phyloP scores from a whole-genome alignment of 2,888 invertebrate species.

The Sarcophaga carnaria region DNA sequence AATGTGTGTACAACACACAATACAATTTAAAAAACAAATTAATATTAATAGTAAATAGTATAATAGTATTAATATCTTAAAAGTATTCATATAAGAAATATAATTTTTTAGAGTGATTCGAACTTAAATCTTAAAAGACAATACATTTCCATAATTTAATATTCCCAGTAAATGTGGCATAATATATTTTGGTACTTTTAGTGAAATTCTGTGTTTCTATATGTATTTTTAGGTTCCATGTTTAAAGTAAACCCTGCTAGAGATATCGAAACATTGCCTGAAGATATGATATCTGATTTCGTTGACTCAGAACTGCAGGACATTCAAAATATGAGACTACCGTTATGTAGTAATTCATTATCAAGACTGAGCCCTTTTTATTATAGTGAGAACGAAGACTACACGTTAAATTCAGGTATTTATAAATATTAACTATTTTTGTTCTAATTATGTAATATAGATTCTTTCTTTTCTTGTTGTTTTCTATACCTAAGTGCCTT shows the following conservation, averaged over 20 bases:
- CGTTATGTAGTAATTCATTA: conserved; percentile 83
- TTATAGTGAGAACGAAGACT: conserved; percentile 86
- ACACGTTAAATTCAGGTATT: conserved; percentile 84
- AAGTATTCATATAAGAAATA: too few species aligned
- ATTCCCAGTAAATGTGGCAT: too few species aligned
- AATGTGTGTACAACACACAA: too few species aligned
- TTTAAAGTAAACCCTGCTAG: conserved; percentile 84
- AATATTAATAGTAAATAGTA: too few species aligned
- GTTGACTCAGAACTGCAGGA: conserved; percentile 85
- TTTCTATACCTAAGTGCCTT: conserved; percentile 82
- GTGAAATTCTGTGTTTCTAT: neutral
- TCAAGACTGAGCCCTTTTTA: conserved; percentile 85
- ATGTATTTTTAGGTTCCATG: conserved; percentile 80
- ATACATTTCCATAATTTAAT: too few species aligned
- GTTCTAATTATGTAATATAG: neutral
- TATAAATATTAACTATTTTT: conserved; percentile 17
- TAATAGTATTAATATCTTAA: too few species aligned
- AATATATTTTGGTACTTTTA: neutral
- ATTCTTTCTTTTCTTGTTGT: neutral
- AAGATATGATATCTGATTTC: conserved; percentile 87
- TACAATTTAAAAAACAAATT: too few species aligned
- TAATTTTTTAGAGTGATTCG: too few species aligned
- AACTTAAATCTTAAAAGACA: too few species aligned
- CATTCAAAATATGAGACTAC: conserved; percentile 84
- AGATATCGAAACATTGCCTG: conserved; percentile 87